Evolutionary conservation across 2,113 vertebrate genomes (phyloP).

Genomic region (Speoplatyrhinus poulsoni): DNA sequence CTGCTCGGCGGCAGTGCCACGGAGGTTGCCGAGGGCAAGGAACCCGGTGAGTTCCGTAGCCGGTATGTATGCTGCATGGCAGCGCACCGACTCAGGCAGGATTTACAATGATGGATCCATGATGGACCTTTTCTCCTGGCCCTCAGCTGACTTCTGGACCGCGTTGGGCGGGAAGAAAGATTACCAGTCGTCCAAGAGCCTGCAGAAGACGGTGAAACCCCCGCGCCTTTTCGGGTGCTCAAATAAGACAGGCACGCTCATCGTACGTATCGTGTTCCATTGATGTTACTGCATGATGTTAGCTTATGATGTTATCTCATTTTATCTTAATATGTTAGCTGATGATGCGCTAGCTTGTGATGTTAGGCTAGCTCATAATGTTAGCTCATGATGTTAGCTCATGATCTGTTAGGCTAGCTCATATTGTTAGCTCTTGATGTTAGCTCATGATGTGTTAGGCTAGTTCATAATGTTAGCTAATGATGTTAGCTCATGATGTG

Average conservation of each 20-base stretch:
- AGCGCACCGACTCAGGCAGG: not conserved
- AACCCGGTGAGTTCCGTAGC: slow-evolving; percentile 61
- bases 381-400: not conserved
- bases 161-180: slow-evolving; percentile 72
- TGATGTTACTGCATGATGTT: not conserved
- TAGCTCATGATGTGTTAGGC: not conserved
- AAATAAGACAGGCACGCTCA: slow-evolving; percentile 76
- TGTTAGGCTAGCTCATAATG: not conserved
- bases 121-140: not conserved
- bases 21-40: slow-evolving; percentile 64
- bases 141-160: slow-evolving; percentile 70
- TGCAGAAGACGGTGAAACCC: slow-evolving; percentile 48
- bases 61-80: not conserved
- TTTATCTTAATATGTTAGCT: not conserved
- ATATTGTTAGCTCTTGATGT: not conserved
- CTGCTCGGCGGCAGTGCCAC: slow-evolving; percentile 63
- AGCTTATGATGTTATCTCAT: too few relatives aligned
- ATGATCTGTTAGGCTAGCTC: not conserved
- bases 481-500: not conserved
- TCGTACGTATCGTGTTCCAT: slow-evolving; percentile 57
- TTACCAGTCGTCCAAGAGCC: slow-evolving; percentile 71
- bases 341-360: not conserved
- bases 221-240: slow-evolving; percentile 76
- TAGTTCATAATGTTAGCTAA: not conserved
- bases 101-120: not conserved